These are phyloP conservation scores for Malthinus flaveolus DNA, from an alignment of 2,888 invertebrate genomes.

Conservation along the genomic window DNA sequence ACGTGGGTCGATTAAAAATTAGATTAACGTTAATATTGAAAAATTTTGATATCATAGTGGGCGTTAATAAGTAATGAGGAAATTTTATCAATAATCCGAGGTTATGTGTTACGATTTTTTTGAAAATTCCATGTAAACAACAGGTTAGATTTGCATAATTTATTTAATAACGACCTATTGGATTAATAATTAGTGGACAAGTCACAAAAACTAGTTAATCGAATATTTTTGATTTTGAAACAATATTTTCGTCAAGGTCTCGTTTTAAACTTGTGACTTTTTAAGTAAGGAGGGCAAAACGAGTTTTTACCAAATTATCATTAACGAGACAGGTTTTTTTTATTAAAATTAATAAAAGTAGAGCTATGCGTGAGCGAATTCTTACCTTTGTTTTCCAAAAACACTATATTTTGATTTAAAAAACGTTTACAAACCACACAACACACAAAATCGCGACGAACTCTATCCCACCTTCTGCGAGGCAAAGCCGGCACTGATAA, in stretches of 20 bases:
- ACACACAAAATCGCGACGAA: slow-evolving; percentile 16
- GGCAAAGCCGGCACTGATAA: slow-evolving; percentile 23
- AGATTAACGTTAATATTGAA: too few relatives aligned
- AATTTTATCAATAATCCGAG: too few relatives aligned
- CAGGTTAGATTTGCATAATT: not conserved
- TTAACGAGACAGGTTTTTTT: not conserved
- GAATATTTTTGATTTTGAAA: not conserved
- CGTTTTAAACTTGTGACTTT: not conserved
- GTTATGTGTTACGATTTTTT: not conserved
- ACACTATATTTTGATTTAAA: not conserved
- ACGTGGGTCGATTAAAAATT: too few relatives aligned
- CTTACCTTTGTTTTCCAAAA: slow-evolving; percentile 3
- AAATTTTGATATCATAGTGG: too few relatives aligned
- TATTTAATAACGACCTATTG: not conserved
- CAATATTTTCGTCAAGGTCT: slow-evolving; percentile 1
- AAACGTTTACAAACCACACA: slow-evolving; percentile 13
- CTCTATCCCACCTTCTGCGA: not conserved
- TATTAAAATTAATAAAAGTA: not conserved
- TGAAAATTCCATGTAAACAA: not conserved
- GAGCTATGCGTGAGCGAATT: not conserved
- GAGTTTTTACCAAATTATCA: not conserved
- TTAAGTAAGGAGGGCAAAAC: not conserved
- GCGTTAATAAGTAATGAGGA: too few relatives aligned
- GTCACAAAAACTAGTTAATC: not conserved
- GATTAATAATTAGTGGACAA: not conserved